A percentile compares a stretch with the other conserved stretches of the same genome.
Evolutionary conservation across 2,797 vertebrate genomes (phyloP).

Genomic region (Pseudochirops cupreus): DNA sequence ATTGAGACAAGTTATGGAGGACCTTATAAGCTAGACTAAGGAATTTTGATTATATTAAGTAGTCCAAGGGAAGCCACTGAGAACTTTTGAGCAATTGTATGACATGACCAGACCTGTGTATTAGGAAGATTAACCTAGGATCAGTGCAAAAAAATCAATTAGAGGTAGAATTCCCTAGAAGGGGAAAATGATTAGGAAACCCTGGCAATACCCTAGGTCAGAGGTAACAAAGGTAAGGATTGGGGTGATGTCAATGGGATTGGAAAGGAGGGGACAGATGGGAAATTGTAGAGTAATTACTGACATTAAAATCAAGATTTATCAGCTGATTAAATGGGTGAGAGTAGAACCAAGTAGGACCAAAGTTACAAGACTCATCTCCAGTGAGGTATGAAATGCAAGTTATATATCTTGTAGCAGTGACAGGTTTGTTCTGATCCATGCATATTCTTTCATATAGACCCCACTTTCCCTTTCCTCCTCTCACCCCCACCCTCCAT

Average conservation of each 20-base stretch:
- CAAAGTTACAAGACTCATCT: background rate
- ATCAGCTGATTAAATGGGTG: background rate
- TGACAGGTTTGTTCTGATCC: too few relatives aligned
- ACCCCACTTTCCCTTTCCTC: too few relatives aligned
- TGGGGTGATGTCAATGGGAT: background rate
- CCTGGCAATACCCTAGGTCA: background rate
- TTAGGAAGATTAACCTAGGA: background rate
- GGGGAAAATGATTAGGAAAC: background rate
- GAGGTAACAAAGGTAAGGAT: background rate
- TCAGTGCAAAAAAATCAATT: background rate
- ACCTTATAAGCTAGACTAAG: background rate
- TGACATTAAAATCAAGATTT: background rate
- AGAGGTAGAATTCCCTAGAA: background rate
- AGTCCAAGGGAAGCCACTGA: background rate
- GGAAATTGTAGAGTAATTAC: background rate
- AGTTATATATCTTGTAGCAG: too few relatives aligned
- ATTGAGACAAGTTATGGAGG: background rate
- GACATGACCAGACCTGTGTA: background rate
- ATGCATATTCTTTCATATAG: too few relatives aligned
- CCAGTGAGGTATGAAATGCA: too few relatives aligned
- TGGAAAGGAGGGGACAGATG: background rate
- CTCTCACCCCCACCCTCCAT: too few relatives aligned
- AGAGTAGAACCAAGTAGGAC: background rate
- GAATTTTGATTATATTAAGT: background rate
- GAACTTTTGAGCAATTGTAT: background rate